Evolutionary conservation across 2,113 vertebrate species (phyloP).

Genomic region (Caranx melampygus): DNA sequence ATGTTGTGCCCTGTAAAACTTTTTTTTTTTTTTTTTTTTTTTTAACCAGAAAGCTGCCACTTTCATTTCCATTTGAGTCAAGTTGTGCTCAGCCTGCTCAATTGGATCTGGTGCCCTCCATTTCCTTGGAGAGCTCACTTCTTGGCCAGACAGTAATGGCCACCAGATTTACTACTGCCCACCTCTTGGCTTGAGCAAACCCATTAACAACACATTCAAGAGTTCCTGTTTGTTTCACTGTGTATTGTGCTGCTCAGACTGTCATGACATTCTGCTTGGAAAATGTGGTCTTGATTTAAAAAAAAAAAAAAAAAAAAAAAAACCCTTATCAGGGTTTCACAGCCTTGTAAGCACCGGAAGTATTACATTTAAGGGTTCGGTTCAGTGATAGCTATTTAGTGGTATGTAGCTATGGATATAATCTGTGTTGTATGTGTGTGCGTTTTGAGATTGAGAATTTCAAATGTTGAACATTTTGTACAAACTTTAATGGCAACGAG

Average conservation of each 20-base stretch:
- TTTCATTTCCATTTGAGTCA: background rate
- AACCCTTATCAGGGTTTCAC: background rate
- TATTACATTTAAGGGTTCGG: slow-evolving; percentile 18
- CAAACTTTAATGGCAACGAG: background rate
- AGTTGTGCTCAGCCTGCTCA: background rate
- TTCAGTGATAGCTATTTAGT: slow-evolving; percentile 27
- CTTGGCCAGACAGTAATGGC: background rate
- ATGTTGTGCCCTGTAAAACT: background rate
- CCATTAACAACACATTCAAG: background rate
- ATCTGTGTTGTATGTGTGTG: background rate
- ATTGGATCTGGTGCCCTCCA: background rate
- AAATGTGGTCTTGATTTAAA: slow-evolving; percentile 1
- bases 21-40: background rate
- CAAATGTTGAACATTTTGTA: background rate
- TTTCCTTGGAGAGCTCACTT: background rate
- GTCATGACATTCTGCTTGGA: background rate
- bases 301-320: background rate
- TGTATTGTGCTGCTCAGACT: slow-evolving; percentile 9
- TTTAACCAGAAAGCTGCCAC: background rate
- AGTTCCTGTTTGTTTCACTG: slow-evolving; percentile 6
- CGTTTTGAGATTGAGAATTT: background rate
- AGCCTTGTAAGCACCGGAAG: background rate
- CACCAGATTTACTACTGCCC: background rate
- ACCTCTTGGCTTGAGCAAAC: slow-evolving; percentile 1
- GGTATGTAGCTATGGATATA: slow-evolving; percentile 30